Base-by-base conservation (phyloP, 2,113 vertebrate species). In the Elgaria multicarinata region DNA sequence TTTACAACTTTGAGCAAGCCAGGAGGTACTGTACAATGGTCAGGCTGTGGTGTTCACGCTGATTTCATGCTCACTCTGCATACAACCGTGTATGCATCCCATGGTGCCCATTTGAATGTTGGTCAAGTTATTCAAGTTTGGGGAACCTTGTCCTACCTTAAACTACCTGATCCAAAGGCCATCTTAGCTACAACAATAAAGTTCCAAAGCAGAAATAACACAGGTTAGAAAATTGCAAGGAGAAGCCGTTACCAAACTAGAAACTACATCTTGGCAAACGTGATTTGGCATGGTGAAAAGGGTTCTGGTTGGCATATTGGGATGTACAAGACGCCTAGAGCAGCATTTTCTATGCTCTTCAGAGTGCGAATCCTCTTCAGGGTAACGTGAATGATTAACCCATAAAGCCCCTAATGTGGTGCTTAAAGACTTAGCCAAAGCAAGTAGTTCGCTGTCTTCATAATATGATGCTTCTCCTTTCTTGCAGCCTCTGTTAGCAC, bases 361-460 rank as follows among this genome's bases (percentile, higher is more conserved):
- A 90, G 39, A 83, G 64, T 83, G 69, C 42, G 18, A n/a, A 78
- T 31, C 33, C 13, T 71, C 50, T 83, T 44, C 16, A 12, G 53
- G 67, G 31, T 66, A 42, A 76, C 28, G 44, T 1, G 46, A 86
- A 42, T 62, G 53, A 62, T 86, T 76, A n/a, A 50, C 86, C 88
- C 90, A 9, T 53, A 46, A 91, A 89, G 75, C 87, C 79, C 86
- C 58, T 83, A 33, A 89, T 91, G 78, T 50, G 36, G 53, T 71
- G 74, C 92, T 81, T 92, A 90, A 88, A 62, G 78, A 55, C 89
- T 83, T 92, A 94, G 89, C 92, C 93, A 89, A 94, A 88, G 91
- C 90, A 91, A 93, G 72, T 90, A 50, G 0, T 83, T 82, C 88
- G 90, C 77, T 85, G 55, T 90, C 50, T 64, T 92, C 81, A 87